These are phyloP conservation scores for Accipiter cooperii DNA, from an alignment of 2,113 vertebrate species.

Conservation along the genomic window DNA sequence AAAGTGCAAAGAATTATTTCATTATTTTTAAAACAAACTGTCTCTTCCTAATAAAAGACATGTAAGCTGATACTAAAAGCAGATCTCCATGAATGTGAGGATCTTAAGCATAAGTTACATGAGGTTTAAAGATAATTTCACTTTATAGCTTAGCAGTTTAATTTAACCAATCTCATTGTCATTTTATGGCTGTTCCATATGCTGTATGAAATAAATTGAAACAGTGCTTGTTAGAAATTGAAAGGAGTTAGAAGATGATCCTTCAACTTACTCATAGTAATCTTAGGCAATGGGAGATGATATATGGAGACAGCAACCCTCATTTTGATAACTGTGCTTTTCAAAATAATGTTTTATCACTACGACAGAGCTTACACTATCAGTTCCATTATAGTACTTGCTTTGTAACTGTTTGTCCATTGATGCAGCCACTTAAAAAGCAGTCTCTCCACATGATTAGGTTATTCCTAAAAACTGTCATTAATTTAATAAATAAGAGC, in stretches of 20 bases:
- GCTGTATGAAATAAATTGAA: neutral
- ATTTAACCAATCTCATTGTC: constrained; percentile 3
- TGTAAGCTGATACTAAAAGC: neutral
- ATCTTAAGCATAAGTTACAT: neutral
- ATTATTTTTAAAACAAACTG: neutral
- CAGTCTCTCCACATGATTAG: neutral
- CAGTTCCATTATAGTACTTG: neutral
- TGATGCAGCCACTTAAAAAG: neutral
- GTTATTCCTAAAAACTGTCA: neutral
- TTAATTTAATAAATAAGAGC: neutral
- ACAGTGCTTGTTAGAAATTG: constrained; percentile 1
- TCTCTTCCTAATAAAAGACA: neutral
- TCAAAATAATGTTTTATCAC: neutral
- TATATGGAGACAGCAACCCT: neutral
- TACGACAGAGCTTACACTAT: neutral
- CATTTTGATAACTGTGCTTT: neutral
- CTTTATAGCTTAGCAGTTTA: neutral
- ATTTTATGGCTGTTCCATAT: constrained; percentile 3
- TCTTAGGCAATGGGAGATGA: neutral
- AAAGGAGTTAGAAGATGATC: neutral
- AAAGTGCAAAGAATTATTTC: neutral
- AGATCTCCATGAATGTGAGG: neutral
- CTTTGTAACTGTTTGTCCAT: neutral
- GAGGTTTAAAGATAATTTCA: constrained; percentile 7
- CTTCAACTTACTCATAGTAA: neutral